phyloP scores from a whole-genome alignment of 2,797 vertebrate genomes.

The Menidia menidia region DNA sequence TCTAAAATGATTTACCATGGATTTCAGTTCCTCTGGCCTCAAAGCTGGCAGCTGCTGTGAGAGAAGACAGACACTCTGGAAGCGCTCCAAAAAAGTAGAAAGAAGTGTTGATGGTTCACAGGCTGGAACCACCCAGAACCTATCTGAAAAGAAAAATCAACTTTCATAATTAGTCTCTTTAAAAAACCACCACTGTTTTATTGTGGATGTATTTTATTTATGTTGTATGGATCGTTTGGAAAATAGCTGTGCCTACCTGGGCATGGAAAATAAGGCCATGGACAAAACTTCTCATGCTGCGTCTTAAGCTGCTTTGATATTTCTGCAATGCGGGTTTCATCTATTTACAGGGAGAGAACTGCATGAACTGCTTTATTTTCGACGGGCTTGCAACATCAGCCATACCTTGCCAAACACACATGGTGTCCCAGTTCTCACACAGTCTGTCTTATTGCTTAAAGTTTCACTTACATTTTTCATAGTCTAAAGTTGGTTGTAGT shows the following conservation, averaged over 20 bases:
- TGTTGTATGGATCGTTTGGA: neutral
- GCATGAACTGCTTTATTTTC: constrained; percentile 12
- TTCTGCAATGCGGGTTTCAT: constrained; percentile 88
- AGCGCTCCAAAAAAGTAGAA: constrained; percentile 88
- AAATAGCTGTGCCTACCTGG: constrained; percentile 83
- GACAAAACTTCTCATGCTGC: constrained; percentile 95
- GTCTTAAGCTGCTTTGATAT: constrained; percentile 88
- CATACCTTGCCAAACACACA: neutral
- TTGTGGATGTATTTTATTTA: neutral
- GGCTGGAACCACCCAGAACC: constrained; percentile 89
- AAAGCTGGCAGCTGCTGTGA: constrained; percentile 92
- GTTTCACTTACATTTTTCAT: constrained; percentile 87
- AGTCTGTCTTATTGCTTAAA: neutral
- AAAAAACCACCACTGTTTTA: neutral
- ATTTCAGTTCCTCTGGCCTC: constrained; percentile 89
- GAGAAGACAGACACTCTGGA: constrained; percentile 88
- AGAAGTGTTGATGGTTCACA: constrained; percentile 88
- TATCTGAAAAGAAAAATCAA: constrained; percentile 80
- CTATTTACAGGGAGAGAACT: constrained; percentile 74
- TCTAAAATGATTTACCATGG: constrained; percentile 83
- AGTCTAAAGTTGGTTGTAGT: constrained; percentile 88
- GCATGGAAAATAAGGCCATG: constrained; percentile 96
- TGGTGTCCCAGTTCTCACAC: neutral
- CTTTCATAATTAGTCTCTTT: constrained; percentile 1
- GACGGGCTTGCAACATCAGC: constrained; percentile 18